phyloP scores from a whole-genome alignment of 1,140 invertebrate species.

The Kradibia gibbosae region DNA sequence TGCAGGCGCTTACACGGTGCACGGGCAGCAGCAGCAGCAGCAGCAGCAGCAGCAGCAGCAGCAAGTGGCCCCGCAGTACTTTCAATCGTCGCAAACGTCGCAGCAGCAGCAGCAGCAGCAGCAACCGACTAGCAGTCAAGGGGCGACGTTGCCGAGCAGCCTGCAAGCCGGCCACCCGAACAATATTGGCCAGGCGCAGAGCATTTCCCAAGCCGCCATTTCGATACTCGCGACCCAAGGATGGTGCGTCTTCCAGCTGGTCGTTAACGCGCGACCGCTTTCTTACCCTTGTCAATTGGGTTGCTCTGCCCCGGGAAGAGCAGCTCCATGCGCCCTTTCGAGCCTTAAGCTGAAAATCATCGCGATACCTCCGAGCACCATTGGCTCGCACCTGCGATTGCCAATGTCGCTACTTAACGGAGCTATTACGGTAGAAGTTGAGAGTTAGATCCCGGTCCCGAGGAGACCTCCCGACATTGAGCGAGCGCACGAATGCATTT shows the following conservation, averaged over 20 bases:
- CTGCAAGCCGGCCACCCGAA: constrained; percentile 74
- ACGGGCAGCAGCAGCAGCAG: constrained; percentile 55
- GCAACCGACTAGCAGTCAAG: constrained; percentile 61
- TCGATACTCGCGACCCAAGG: constrained; percentile 72
- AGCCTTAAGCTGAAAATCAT: too few relatives aligned
- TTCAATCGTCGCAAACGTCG: constrained; percentile 57
- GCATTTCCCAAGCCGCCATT: constrained; percentile 75
- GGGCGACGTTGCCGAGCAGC: constrained; percentile 75
- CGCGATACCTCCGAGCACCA: too few relatives aligned
- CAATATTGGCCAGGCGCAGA: constrained; percentile 72
- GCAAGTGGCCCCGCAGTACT: constrained; percentile 61
- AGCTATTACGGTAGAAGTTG: too few relatives aligned
- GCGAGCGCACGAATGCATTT: too few relatives aligned
- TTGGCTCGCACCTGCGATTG: too few relatives aligned
- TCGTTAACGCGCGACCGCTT: too few relatives aligned
- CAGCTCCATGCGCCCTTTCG: too few relatives aligned
- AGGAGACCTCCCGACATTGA: too few relatives aligned
- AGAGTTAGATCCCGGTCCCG: too few relatives aligned
- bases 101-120: constrained; percentile 58
- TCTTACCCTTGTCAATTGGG: not conserved
- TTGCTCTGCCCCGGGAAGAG: too few relatives aligned
- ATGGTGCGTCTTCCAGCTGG: constrained; percentile 8
- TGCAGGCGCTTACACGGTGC: constrained; percentile 53
- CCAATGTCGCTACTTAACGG: too few relatives aligned
- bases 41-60: constrained; percentile 57